Evolutionary conservation across 2,888 invertebrate genomes (phyloP).

Genomic region (Pandemis heparana): DNA sequence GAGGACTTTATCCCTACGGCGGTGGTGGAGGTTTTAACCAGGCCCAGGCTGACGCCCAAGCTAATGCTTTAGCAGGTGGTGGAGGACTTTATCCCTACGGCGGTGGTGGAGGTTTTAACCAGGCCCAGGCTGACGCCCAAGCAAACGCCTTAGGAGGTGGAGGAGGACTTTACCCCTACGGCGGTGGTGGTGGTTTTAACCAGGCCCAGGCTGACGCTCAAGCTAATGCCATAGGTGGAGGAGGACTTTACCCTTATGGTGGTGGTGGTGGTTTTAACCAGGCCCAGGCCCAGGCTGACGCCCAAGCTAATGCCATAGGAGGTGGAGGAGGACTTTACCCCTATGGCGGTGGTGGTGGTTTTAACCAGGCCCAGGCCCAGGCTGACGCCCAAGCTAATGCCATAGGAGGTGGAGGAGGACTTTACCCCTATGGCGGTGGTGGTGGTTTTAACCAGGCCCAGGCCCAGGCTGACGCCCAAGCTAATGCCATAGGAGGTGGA

Average conservation of each 20-base stretch:
- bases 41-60: background rate
- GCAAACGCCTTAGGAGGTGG: background rate
- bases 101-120: background rate
- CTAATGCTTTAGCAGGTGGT: background rate
- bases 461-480: conserved; percentile 39
- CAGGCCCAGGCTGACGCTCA: conserved; percentile 1
- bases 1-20: background rate
- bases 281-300: conserved; percentile 4
- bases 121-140: conserved; percentile 13
- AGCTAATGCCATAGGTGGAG: background rate
- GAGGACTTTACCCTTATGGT: background rate
- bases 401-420: conserved; percentile 24
- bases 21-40: background rate
- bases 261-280: background rate
- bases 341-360: background rate
- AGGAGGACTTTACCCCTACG: background rate
- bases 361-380: conserved; percentile 17
- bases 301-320: background rate
- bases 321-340: background rate
- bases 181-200: background rate
- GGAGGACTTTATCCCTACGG: too few species aligned
- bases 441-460: conserved; percentile 2
- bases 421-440: background rate
- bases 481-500: conserved; percentile 24
- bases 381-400: conserved; percentile 42